These are phyloP conservation scores for Dicyrtomina minuta DNA, from an alignment of 2,888 invertebrate genomes.

Conservation along the genomic window DNA sequence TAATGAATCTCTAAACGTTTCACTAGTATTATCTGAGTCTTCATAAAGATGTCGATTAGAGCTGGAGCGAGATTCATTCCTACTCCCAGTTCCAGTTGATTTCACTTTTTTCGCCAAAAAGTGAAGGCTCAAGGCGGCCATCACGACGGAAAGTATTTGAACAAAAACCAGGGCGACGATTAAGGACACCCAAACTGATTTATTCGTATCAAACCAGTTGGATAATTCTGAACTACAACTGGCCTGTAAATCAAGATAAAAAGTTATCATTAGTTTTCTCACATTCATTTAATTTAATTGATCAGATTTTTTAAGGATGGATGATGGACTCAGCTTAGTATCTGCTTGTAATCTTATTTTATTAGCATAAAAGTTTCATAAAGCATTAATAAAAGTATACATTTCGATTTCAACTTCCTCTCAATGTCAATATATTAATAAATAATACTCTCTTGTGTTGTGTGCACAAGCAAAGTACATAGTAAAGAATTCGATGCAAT, in stretches of 20 bases:
- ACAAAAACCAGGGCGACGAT: conserved; percentile 54
- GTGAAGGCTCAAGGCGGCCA: conserved; percentile 53
- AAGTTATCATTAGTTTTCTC: neutral
- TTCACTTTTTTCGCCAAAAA: conserved; percentile 48
- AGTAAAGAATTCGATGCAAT: no score
- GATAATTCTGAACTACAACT: conserved; percentile 13
- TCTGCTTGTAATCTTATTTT: no score
- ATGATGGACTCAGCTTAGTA: no score
- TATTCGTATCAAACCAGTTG: conserved; percentile 52
- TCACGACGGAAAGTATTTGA: conserved; percentile 53
- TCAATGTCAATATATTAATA: no score
- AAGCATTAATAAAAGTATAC: no score
- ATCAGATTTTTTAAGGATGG: no score
- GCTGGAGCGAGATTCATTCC: conserved; percentile 51
- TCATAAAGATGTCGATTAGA: conserved; percentile 53
- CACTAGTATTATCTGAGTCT: conserved; percentile 52
- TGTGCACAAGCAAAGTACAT: no score
- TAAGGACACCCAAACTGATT: conserved; percentile 55
- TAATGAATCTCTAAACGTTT: conserved; percentile 51
- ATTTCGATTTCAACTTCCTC: no score
- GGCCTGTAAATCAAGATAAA: neutral
- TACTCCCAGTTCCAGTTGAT: conserved; percentile 26
- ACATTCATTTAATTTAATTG: no score
- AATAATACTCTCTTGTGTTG: no score
- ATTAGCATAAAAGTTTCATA: no score